Base-by-base conservation (phyloP, 2,797 vertebrate genomes). In the Anolis apletophallus region DNA sequence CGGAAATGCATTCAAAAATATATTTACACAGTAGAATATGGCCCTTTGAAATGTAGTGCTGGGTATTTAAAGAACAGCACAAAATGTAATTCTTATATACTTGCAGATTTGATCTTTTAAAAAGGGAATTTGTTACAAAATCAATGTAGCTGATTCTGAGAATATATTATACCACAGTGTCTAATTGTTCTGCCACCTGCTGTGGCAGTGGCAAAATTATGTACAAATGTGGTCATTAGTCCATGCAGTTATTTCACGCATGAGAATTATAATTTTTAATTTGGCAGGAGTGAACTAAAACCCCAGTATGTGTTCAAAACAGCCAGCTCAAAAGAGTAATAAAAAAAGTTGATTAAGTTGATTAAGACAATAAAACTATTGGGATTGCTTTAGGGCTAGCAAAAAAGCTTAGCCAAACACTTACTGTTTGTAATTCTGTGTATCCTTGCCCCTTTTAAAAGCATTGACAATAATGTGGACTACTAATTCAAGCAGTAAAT, bases 181-280 rank as follows among this genome's bases (percentile, higher is more conserved):
- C 90, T 94, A 96, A 96, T 96, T 96, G 94, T 95, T 95, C 92
- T 92, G 81, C 93, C 93, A 95, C 95, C 95, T 96, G 93, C 96
- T 96, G 95, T 23, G 92, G n/a, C 12, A 91, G 91, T 86, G 86
- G 90, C 91, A 94, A 91, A 93, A 96, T 95, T 96, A 95, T 93
- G 89, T 94, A 96, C 91, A 95, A 95, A 94, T 90, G 94, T 96
- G 96, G 95, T 94, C 96, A 96, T 97, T 97, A 97, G 96, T 96
- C 95, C 96, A 89, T 94, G 93, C 91, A 91, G 93, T 95, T 96
- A 97, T 96, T 96, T 96, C 94, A 96, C 90, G 50, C 96, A 91
- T 95, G 96, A 97, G 96, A 96, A 96, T 97, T 97, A 96, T 95
- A 92, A 96, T 96, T 96, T 97, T 96, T 96, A 97, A 97, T 97